Base-by-base conservation (phyloP, 2,888 invertebrate species). In the Epirrhoe alternata region DNA sequence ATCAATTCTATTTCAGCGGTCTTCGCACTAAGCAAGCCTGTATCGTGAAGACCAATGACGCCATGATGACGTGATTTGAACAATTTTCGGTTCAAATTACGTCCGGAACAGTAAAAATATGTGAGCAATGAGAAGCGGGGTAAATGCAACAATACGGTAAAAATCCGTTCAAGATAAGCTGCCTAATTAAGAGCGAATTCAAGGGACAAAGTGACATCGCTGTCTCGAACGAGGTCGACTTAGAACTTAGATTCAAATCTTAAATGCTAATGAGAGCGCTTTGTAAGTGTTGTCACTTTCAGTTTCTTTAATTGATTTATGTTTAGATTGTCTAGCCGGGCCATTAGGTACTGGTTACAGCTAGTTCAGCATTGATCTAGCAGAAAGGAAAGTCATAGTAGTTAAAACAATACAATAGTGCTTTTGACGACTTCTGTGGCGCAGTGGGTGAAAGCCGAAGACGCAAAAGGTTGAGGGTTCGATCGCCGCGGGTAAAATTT, bases 271-370 rank as follows among this genome's bases (percentile, higher is more conserved):
- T 77, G 64, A 78, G 76, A 79, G 72, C 73, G 74, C 72, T 76
- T 77, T 73, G 74, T 78, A 74, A 63, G 69, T 67, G 70, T 66
- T 73, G 75, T 83, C 83, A 78, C 88, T 90, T 89, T 90, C 88
- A 76, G 82, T 90, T 88, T 86, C 83, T 72, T 84, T 86, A 90
- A 90, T 89, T 88, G 90, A 90, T 91, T 88, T 83, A 81, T 85
- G 86, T 84, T 74, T 68, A 79, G 89, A 89, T 88, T 64, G 64
- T 68, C 64, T 68, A 61, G 64, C 53, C 57, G 16, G 24, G 51
- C 52, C 53, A 64, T 60, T 59, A 57, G 17, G 33, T 30, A 57
- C 65, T 47, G 8, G 17, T 24, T 17, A 8, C 49, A 57, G 56
- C 60, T 56, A 65, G 55, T 45, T 60, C 6, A 59, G 30, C 33